Base-by-base conservation (phyloP, 2,797 vertebrate genomes). In the Cossypha niveicapilla region DNA sequence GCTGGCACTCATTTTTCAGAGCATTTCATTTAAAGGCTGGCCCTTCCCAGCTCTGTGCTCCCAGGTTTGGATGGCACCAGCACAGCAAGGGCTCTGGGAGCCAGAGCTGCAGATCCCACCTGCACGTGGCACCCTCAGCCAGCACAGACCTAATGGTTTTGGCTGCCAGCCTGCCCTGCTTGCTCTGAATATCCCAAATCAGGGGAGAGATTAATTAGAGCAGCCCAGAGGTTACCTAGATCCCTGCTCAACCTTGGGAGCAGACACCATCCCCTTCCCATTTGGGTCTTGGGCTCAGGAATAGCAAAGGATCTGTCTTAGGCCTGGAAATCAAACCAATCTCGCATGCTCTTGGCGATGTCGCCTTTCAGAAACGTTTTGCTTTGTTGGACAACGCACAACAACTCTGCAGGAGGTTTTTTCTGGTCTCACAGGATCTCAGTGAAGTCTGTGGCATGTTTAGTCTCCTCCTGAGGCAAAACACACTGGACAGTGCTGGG, bases 321-420 rank as follows among this genome's bases (percentile, higher is more conserved):
- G 6, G n/a, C 30, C 50, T 56, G 85, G 76, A 95, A 95, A 95
- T 86, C 71, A 94, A 96, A 88, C 78, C 92, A 76, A 32, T 88
- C 66, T 48, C 32, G 37, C 30, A 25, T 6, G 54, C 18, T 13
- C 45, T 71, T 51, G 32, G 92, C 23, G 3, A 53, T 4, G 25
- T 47, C 1, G 0, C 89, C 81, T 70, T 79, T 73, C 51, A 56
- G 24, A 63, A 66, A 17, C 0, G 2, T 50, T 94, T 91, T 79
- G 47, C 66, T 91, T 79, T 2, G 0, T 50, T 96, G 70, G 91
- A 21, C 56, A 86, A 25, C 0, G 0, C 58, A 22, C 17, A 88
- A 19, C 45, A 62, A 37, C 44, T 75, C 80, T 37, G 14, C 39
- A 48, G 2, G 27, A 78, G n/a, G 18, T 53, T 51, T 61, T 11